Evolutionary conservation across 2,888 invertebrate species (phyloP), one percentile per base, ranked within the genome.

Genomic region (Neuroscelio doddi): DNA sequence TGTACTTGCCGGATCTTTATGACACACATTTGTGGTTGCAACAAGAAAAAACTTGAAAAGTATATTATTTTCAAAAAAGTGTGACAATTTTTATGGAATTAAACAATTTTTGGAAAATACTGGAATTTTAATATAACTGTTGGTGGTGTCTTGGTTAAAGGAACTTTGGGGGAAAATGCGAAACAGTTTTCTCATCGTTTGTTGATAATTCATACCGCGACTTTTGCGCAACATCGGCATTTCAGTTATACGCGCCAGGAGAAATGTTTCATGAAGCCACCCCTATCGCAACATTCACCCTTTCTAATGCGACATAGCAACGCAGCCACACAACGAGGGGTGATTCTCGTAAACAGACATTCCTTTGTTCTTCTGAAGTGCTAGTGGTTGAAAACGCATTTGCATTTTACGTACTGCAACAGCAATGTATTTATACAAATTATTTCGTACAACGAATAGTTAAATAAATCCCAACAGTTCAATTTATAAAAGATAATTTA

Each of bases 281-380:
- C 64, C 58, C 45, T 49, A 21, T 58, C 45, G 64, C 44, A 56
- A 59, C 51, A 59, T 50, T 50, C 46, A 59, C 64, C 64, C 64
- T 47, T 64, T 53, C 29, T 29, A 36, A 24, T 29, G 49, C 38
- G 42, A 42, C 55, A 15, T 50, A 46, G 46, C 52, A 44, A 63
- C 47, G 58, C 36, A 10, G n/a, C n/a, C n/a, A n/a, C 24, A 10
- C 49, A 44, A 44, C 57, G 45, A 47, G 57, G 56, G 65, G 38
- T 34, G 56, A 32, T 61, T 49, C 51, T 51, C 53, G 61, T 65
- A 61, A 52, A 56, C 44, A 52, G 49, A 52, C 50, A 61, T 65
- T 61, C 56, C 65, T 59, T 59, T 64, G 64, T 64, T 58, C 56
- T 1, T n/a, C n/a, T 39, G 14, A 26, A 17, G 14, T 29, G 39